phyloP scores from a whole-genome alignment of 2,797 vertebrate species.

The Cephalopachus bancanus region DNA sequence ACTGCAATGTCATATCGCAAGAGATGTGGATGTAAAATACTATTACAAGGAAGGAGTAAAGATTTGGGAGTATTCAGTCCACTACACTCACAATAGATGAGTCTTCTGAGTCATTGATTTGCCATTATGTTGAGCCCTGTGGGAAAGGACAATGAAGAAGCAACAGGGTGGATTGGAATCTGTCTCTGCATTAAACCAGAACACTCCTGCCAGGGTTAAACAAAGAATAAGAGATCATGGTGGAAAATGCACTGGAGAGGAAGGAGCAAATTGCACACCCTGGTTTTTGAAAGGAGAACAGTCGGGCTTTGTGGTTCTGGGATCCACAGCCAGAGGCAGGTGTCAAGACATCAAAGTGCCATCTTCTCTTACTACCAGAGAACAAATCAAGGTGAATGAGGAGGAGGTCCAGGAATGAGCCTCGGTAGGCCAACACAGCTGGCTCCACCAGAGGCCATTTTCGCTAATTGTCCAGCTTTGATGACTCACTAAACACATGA shows the following conservation, averaged over 20 bases:
- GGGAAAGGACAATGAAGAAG: background rate
- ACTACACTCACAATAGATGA: background rate
- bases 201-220: background rate
- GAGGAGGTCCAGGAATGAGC: background rate
- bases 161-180: background rate
- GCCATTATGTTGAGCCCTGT: background rate
- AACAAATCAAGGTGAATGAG: background rate
- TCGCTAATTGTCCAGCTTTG: background rate
- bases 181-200: background rate
- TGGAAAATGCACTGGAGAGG: background rate
- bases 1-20: background rate
- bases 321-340: background rate
- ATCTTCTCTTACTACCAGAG: background rate
- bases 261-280: fast-evolving
- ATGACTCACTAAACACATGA: background rate
- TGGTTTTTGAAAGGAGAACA: background rate
- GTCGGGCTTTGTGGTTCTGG: background rate
- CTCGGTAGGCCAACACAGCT: background rate
- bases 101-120: background rate
- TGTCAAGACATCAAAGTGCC: background rate
- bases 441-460: background rate
- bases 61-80: background rate
- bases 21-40: background rate
- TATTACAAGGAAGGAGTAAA: background rate
- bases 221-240: background rate